A percentile compares a stretch with the other conserved stretches of the same genome.
Conservation (phyloP, 1,140 invertebrate species). For the Drosophila sturtevanti region DNA sequence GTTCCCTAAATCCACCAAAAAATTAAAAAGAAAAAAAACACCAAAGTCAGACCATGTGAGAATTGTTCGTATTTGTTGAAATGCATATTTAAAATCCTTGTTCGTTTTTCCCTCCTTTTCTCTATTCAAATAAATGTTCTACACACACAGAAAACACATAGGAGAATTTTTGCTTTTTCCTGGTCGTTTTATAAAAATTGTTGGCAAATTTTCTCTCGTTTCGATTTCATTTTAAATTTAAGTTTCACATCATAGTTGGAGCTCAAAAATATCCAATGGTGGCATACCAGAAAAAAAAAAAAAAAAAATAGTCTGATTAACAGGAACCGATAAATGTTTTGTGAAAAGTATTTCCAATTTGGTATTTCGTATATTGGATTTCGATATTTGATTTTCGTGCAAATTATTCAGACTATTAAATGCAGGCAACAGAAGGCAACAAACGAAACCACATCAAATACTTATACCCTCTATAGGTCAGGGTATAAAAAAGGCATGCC, state of each 20-base stretch:
- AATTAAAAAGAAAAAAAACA: background rate
- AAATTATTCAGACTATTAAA: background rate
- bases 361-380: conserved; percentile 12
- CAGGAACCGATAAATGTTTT: background rate
- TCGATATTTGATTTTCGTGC: conserved; percentile 10
- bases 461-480: background rate
- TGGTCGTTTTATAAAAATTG: conserved; percentile 1
- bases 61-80: background rate
- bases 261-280: conserved; percentile 3
- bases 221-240: background rate
- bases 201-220: conserved; percentile 1
- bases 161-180: background rate
- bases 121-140: conserved; percentile 14
- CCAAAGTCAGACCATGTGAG: background rate
- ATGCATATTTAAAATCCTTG: conserved; percentile 8
- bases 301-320: background rate
- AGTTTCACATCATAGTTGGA: background rate
- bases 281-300: too few species aligned
- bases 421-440: background rate
- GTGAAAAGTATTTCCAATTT: background rate
- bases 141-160: background rate
- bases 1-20: background rate
- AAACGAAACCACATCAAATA: background rate
- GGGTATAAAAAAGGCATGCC: background rate
- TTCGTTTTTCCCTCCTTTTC: background rate